A percentile compares a stretch with the other conserved stretches of the same genome.
Conservation (phyloP, 2,888 invertebrate genomes). For the Alviniconcha strummeri region DNA sequence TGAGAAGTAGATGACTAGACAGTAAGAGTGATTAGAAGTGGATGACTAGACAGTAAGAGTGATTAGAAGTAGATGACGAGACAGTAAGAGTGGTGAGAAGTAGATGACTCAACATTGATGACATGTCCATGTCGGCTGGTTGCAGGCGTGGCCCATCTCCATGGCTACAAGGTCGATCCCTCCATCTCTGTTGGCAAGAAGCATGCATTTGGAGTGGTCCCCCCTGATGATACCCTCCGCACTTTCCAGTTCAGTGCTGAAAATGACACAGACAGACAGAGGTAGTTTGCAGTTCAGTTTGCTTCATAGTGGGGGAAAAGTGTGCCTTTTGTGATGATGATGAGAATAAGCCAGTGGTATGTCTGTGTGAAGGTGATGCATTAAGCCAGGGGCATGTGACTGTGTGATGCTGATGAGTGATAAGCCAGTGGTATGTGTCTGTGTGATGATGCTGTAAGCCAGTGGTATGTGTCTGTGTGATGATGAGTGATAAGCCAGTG, state of each 20-base stretch:
- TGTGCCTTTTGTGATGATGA: neutral
- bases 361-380: neutral
- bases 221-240: slow-evolving; percentile 89
- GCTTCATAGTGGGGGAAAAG: neutral
- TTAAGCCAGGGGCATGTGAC: neutral
- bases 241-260: slow-evolving; percentile 95
- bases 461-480: neutral
- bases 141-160: slow-evolving; percentile 91
- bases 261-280: slow-evolving; percentile 94
- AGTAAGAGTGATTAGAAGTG: too few relatives aligned
- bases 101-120: too few relatives aligned
- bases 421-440: neutral
- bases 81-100: too few relatives aligned
- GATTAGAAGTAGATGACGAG: too few relatives aligned
- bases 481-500: too few relatives aligned
- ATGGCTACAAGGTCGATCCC: slow-evolving; percentile 93
- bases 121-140: neutral
- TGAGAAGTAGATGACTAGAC: too few relatives aligned
- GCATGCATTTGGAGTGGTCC: slow-evolving; percentile 92
- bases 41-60: too few relatives aligned
- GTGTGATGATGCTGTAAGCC: neutral
- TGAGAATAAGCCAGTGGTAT: neutral
- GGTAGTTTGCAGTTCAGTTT: slow-evolving; percentile 77
- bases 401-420: neutral
- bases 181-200: slow-evolving; percentile 86